phyloP scores from a whole-genome alignment of 2,113 vertebrate genomes.

The Galbula dea region DNA sequence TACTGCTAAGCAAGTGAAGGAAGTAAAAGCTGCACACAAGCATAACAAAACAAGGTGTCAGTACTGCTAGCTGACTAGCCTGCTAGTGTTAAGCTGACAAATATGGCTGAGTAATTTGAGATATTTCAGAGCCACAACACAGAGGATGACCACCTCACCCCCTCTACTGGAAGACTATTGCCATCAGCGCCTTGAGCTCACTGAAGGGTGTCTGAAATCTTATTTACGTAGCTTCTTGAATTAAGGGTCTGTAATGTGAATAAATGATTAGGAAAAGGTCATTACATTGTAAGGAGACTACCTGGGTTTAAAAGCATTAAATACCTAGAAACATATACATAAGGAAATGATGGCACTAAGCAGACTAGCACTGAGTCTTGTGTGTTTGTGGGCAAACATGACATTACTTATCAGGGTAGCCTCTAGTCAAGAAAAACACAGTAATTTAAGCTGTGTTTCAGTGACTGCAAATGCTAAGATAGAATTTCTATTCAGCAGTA shows the following conservation, averaged over 20 bases:
- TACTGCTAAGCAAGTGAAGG: neutral
- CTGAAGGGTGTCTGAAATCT: neutral
- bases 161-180: conserved; percentile 73
- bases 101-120: conserved; percentile 79
- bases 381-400: neutral
- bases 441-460: neutral
- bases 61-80: conserved; percentile 34
- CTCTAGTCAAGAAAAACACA: neutral
- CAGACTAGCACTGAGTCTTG: neutral
- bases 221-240: neutral
- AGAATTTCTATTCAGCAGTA: neutral
- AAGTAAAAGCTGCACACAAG: neutral
- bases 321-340: neutral
- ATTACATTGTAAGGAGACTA: neutral
- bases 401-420: neutral
- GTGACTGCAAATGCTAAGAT: neutral
- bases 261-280: neutral
- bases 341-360: neutral
- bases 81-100: conserved; percentile 79
- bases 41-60: conserved; percentile 22
- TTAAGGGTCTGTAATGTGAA: neutral
- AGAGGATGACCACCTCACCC: conserved; percentile 70
- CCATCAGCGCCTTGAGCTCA: neutral
- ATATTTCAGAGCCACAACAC: conserved; percentile 68
- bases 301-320: neutral